A percentile compares a stretch with the other conserved stretches of the same genome.
Conservation (phyloP, 2,797 vertebrate species). For the Falco cherrug region DNA sequence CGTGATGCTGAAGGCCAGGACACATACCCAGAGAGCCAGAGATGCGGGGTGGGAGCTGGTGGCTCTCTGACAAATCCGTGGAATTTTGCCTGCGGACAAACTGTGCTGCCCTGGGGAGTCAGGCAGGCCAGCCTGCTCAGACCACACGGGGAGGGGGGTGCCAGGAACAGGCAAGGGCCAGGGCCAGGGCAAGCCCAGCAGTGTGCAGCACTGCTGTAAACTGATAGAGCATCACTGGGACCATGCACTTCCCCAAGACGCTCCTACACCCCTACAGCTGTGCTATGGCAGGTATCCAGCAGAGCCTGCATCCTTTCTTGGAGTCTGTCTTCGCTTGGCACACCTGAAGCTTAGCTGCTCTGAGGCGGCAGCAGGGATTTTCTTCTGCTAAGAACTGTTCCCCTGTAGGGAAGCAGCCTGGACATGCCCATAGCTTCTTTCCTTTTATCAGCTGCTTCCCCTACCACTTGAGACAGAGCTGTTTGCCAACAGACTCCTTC, state of each 20-base stretch:
- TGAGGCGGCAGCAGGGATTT: neutral
- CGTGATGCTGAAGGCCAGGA: neutral
- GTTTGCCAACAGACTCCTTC: neutral
- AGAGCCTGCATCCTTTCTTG: neutral
- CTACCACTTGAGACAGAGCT: neutral
- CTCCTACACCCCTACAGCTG: neutral
- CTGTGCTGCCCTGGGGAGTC: too few species aligned
- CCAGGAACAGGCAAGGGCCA: neutral
- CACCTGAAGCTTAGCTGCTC: neutral
- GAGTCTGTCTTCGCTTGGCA: neutral
- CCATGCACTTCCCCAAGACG: fast-evolving
- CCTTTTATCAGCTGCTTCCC: neutral
- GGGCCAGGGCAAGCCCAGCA: neutral
- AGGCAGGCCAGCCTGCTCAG: neutral
- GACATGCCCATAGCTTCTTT: neutral
- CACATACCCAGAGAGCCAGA: fast-evolving
- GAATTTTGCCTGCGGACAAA: neutral
- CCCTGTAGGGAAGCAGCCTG: neutral
- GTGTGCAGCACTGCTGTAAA: neutral
- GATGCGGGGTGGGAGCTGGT: fast-evolving
- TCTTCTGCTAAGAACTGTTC: neutral
- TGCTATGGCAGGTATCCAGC: neutral
- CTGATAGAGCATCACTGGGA: fast-evolving
- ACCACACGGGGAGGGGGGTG: too few species aligned
- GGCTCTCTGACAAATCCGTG: neutral